These are phyloP conservation scores for Cyanoramphus novaezelandiae DNA, from an alignment of 2,113 vertebrate genomes.

Conservation along the genomic window DNA sequence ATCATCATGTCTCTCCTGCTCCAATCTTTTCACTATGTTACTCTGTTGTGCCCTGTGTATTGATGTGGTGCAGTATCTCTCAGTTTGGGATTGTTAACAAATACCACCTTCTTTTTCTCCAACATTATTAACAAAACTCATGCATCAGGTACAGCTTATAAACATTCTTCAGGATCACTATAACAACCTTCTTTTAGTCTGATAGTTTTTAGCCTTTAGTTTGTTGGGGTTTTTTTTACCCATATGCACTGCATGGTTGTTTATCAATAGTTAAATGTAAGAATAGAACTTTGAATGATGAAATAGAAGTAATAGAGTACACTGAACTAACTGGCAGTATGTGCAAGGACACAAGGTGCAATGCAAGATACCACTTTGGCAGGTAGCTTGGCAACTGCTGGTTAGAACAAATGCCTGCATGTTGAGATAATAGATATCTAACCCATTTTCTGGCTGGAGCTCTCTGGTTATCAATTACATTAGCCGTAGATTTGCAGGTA, in stretches of 20 bases:
- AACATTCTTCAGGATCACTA: neutral
- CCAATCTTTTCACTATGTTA: neutral
- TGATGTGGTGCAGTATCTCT: neutral
- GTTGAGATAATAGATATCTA: neutral
- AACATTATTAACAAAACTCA: neutral
- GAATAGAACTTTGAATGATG: neutral
- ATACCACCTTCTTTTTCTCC: neutral
- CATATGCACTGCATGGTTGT: neutral
- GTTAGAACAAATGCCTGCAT: neutral
- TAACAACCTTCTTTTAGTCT: neutral
- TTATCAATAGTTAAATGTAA: neutral
- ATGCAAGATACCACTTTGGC: neutral
- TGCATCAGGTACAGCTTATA: neutral
- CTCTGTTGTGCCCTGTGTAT: neutral
- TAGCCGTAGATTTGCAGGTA: neutral
- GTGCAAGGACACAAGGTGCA: neutral
- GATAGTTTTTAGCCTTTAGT: neutral
- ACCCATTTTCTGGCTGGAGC: neutral
- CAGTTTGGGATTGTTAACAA: neutral
- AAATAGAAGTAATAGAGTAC: neutral
- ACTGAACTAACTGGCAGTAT: neutral
- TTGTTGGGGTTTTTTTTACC: neutral
- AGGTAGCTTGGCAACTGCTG: neutral
- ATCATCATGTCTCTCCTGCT: neutral
- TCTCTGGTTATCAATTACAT: neutral